A percentile compares a stretch with the other conserved stretches of the same genome.
These are phyloP conservation scores for Axis porcinus DNA, from an alignment of 2,113 vertebrate species.

Conservation along the genomic window DNA sequence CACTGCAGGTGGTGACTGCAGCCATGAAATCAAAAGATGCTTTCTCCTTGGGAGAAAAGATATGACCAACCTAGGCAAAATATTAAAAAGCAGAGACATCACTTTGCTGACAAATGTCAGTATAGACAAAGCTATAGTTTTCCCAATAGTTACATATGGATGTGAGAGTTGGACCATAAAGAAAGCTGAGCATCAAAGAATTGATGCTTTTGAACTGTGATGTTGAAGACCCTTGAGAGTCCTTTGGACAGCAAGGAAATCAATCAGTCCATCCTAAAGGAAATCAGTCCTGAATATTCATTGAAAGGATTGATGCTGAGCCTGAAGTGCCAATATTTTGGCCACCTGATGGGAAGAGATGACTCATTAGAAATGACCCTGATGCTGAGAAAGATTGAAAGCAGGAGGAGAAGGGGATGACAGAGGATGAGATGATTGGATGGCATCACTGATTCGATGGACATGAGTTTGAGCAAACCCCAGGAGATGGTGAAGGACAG, in stretches of 20 bases:
- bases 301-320: not conserved
- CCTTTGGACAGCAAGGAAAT: not conserved
- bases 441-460: not conserved
- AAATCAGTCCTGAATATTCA: not conserved
- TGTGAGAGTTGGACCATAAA: not conserved
- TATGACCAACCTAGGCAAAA: too few relatives aligned
- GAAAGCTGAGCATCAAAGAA: not conserved
- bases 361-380: not conserved
- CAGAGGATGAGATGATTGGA: not conserved
- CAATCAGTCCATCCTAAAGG: not conserved
- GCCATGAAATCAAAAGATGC: too few relatives aligned
- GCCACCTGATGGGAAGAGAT: not conserved
- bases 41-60: too few relatives aligned
- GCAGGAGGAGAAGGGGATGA: not conserved
- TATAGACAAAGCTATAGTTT: not conserved
- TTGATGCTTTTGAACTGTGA: not conserved
- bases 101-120: not conserved
- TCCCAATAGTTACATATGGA: fast-evolving
- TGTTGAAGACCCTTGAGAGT: not conserved
- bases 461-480: not conserved
- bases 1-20: too few relatives aligned
- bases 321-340: not conserved
- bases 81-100: not conserved
- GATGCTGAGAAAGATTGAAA: not conserved
- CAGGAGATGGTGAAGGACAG: not conserved